Evolutionary conservation across 2,888 invertebrate genomes (phyloP), one percentile per base, ranked within the genome.

Genomic region (Synergus umbraculus): DNA sequence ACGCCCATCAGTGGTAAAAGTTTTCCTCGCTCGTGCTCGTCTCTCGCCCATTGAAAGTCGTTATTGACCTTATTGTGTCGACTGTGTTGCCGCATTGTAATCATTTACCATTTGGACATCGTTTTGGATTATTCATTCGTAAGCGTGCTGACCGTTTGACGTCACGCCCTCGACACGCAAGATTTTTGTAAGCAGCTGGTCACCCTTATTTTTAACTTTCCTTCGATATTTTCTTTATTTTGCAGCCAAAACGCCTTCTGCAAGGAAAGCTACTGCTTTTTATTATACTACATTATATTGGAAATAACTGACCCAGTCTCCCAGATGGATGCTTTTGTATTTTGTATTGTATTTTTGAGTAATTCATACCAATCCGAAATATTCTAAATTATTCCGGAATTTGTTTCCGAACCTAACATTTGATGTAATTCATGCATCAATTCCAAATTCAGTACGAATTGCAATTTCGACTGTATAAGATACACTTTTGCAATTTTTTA

Each of bases 1-100:
- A 82, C 84, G 82, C 83, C 83, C 81, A 84, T 81, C 65, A 78
- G 76, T 49, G 81, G 82, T 79, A 80, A 83, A 82, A 82, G 83
- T 83, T 81, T 81, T 83, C 81, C 82, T 78, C 77, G 76, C 78
- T 79, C 76, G 73, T 58, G 82, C 81, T 81, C 79, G 76, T 78
- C 79, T 78, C 8, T 73, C 15, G 54, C 54, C 54, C 37, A 73
- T 73, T 58, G 54, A 73, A 58, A 54, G 54, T 73, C 37, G 49
- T 41, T 79, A 80, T 81, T 83, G 82, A 82, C 81, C 82, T 66
- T 80, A 83, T 84, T 84, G 84, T 84, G 82, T 66, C 64, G 29
- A 54, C 67, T 41, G 43, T 58, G 54, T 73, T 49, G 63, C 63
- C 58, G 80, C 76, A 83, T 83, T 84, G 84, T 84, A 43, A 76